Conservation (phyloP, 2,113 vertebrate species). For the Odocoileus virginianus region DNA sequence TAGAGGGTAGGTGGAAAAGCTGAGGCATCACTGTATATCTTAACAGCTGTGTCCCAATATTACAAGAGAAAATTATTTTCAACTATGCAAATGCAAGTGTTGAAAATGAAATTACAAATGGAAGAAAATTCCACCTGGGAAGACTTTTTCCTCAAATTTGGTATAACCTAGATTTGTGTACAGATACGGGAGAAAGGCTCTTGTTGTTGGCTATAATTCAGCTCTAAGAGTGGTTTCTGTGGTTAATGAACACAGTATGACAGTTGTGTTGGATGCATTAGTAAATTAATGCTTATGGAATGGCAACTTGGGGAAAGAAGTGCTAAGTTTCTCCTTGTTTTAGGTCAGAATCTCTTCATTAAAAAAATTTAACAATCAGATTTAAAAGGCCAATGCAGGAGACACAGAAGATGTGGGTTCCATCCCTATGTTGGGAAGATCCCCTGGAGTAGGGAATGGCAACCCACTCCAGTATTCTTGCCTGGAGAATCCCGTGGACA, state of each 20-base stretch:
- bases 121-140: neutral
- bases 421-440: neutral
- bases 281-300: neutral
- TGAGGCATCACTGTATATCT: neutral
- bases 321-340: neutral
- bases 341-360: neutral
- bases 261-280: neutral
- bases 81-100: neutral
- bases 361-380: neutral
- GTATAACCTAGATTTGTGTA: neutral
- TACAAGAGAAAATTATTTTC: neutral
- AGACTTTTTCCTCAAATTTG: neutral
- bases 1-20: neutral
- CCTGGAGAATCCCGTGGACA: neutral
- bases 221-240: neutral
- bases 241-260: neutral
- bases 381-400: neutral
- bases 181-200: neutral
- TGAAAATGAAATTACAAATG: neutral
- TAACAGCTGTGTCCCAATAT: neutral
- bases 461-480: neutral
- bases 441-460: neutral
- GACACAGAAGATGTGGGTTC: neutral
- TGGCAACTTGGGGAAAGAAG: neutral
- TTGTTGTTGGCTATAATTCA: neutral